These are phyloP conservation scores for Dinoponera quadriceps DNA, from an alignment of 1,140 invertebrate genomes.

Conservation along the genomic window DNA sequence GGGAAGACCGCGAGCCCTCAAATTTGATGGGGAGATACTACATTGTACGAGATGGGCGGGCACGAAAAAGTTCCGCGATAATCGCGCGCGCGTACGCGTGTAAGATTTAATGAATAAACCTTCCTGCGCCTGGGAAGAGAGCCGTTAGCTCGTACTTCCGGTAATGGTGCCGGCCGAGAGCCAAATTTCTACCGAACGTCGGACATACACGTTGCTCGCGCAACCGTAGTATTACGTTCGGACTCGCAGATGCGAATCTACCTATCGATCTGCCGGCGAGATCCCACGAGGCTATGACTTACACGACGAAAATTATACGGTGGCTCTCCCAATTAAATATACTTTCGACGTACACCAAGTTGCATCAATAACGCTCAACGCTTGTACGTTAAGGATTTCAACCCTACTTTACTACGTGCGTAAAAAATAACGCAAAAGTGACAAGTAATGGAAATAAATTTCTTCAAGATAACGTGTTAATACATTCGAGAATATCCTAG, in stretches of 20 bases:
- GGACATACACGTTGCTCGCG: background rate
- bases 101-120: constrained; percentile 58
- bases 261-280: too few species aligned
- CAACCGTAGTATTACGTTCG: background rate
- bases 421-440: too few species aligned
- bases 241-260: background rate
- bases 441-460: too few species aligned
- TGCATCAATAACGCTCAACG: too few species aligned
- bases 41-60: constrained; percentile 39
- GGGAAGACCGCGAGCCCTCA: constrained; percentile 6
- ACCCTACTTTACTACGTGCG: too few species aligned
- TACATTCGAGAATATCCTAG: too few species aligned
- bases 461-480: too few species aligned
- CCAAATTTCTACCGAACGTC: constrained; percentile 1
- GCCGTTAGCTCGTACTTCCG: constrained; percentile 32
- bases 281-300: too few species aligned
- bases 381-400: too few species aligned
- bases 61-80: constrained; percentile 45
- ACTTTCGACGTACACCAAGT: too few species aligned
- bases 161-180: background rate
- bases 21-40: constrained; percentile 55
- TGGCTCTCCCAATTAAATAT: too few species aligned
- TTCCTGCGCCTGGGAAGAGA: constrained; percentile 12
- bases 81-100: constrained; percentile 35
- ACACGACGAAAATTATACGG: too few species aligned